A percentile compares a stretch with the other conserved stretches of the same genome.
Conservation (phyloP, 2,888 invertebrate genomes). For the Sesamia inferens region DNA sequence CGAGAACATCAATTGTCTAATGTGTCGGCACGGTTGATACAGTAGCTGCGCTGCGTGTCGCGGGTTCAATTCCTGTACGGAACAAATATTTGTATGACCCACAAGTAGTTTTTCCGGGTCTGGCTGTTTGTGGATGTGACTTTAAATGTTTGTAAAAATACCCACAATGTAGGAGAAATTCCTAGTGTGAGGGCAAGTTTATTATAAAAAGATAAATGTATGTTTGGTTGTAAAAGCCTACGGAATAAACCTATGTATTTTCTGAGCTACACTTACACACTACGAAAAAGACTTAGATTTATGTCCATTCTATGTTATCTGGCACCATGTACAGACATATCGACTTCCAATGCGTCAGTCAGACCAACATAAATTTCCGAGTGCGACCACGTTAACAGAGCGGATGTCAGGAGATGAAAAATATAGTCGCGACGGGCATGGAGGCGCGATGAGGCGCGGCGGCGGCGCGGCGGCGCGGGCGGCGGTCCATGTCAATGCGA, state of each 20-base stretch:
- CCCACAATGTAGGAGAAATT: no score
- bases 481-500: constrained; percentile 72
- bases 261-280: neutral
- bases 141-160: no score
- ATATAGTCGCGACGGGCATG: constrained; percentile 70
- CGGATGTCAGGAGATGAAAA: constrained; percentile 81
- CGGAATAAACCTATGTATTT: neutral
- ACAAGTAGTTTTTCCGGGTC: no score
- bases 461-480: constrained; percentile 47
- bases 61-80: no score
- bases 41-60: no score
- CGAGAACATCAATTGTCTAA: neutral
- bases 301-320: constrained; percentile 30
- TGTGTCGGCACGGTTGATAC: no score
- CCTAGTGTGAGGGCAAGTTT: no score
- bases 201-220: neutral
- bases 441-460: constrained; percentile 10
- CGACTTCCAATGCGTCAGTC: constrained; percentile 62
- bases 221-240: neutral
- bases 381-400: constrained; percentile 73
- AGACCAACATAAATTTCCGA: constrained; percentile 73
- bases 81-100: no score
- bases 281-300: constrained; percentile 28
- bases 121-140: no score
- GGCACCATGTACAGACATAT: constrained; percentile 37